Conservation (phyloP, 2,888 invertebrate species). For the Pemphredon lugubris region DNA sequence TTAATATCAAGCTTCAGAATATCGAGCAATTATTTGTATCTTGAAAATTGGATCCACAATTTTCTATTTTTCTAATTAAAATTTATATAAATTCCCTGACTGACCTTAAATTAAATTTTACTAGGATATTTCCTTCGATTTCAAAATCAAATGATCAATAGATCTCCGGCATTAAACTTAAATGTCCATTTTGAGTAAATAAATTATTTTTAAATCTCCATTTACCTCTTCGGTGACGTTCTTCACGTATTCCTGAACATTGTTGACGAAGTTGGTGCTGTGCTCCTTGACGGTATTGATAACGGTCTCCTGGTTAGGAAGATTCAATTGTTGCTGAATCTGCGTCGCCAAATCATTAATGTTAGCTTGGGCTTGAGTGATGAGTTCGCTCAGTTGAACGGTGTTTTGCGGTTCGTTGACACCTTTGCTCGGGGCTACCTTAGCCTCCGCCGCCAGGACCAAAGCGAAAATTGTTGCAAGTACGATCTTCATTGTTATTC, state of each 20-base stretch:
- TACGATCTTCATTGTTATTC: conserved; percentile 65
- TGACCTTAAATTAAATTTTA: too few species aligned
- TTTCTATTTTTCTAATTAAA: too few species aligned
- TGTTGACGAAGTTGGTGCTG: conserved; percentile 66
- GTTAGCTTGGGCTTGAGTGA: conserved; percentile 69
- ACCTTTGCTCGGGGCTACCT: conserved; percentile 31
- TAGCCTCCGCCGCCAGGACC: conserved; percentile 25
- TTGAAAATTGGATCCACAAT: too few species aligned
- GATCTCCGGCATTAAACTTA: too few species aligned
- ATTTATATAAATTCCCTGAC: too few species aligned
- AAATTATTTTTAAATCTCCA: too few species aligned
- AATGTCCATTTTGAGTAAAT: too few species aligned
- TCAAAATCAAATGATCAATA: too few species aligned
- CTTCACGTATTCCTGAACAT: conserved; percentile 68
- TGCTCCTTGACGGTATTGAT: conserved; percentile 70
- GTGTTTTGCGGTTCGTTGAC: conserved; percentile 2
- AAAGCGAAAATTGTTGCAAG: conserved; percentile 34
- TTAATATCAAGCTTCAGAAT: too few species aligned
- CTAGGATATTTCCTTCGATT: too few species aligned
- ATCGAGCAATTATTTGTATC: too few species aligned
- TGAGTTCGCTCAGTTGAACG: conserved; percentile 60
- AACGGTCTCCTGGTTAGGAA: conserved; percentile 70
- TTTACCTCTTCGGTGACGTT: conserved; percentile 71
- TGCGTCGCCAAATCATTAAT: conserved; percentile 69
- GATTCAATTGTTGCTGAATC: conserved; percentile 68